Percentiles rank a stretch among this genome's conserved stretches.
These are phyloP conservation scores for Arctia plantaginis DNA, from an alignment of 2,888 invertebrate species.

Conservation along the genomic window DNA sequence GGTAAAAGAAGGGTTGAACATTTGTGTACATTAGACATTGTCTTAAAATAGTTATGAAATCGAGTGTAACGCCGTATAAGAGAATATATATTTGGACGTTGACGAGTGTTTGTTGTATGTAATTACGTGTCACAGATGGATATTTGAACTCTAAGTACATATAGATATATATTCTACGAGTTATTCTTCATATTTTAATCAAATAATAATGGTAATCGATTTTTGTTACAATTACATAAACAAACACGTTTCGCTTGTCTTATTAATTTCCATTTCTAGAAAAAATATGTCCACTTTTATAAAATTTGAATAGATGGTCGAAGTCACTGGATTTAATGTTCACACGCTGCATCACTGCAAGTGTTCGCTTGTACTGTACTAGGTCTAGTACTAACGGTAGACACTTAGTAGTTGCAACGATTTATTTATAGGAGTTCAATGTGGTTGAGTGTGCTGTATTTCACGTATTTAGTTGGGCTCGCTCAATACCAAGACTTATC, in stretches of 20 bases:
- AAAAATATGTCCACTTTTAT: conserved; percentile 51
- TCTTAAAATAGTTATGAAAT: conserved; percentile 80
- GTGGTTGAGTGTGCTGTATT: conserved; percentile 78
- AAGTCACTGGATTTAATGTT: conserved; percentile 47
- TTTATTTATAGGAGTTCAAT: conserved; percentile 61
- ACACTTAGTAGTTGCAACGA: conserved; percentile 35
- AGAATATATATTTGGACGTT: conserved; percentile 84
- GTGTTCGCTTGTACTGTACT: conserved; percentile 59
- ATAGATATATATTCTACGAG: conserved; percentile 73
- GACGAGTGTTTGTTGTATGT: conserved; percentile 82
- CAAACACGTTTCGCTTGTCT: conserved; percentile 80
- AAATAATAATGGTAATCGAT: conserved; percentile 66
- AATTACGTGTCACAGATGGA: conserved; percentile 79
- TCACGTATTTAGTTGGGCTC: conserved; percentile 82
- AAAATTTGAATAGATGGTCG: conserved; percentile 42
- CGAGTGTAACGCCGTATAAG: conserved; percentile 79
- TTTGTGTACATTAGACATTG: conserved; percentile 82
- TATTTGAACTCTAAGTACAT: conserved; percentile 77
- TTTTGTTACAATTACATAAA: conserved; percentile 72
- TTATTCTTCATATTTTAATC: conserved; percentile 73
- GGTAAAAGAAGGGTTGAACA: conserved; percentile 79
- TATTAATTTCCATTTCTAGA: conserved; percentile 57
- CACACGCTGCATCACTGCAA: conserved; percentile 64
- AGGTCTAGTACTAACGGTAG: conserved; percentile 20
- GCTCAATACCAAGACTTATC: conserved; percentile 86